phyloP scores from a whole-genome alignment of 2,797 vertebrate species.

The Setipinna tenuifilis region DNA sequence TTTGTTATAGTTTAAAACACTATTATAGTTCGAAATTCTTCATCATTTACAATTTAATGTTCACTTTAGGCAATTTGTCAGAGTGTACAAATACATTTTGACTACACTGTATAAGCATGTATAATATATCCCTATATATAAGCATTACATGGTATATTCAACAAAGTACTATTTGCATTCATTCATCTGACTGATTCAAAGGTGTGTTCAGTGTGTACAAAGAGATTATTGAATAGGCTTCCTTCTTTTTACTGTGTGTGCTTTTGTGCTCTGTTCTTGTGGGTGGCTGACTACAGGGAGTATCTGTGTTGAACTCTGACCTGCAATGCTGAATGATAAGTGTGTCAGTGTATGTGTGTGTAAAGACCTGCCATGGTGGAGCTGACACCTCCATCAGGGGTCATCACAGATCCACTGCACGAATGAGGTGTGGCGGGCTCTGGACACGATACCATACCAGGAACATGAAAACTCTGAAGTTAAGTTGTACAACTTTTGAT shows the following conservation, averaged over 20 bases:
- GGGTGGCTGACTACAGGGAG: background rate
- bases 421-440: background rate
- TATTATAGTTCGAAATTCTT: no score
- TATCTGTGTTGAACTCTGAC: background rate
- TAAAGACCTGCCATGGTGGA: background rate
- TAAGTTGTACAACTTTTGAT: background rate
- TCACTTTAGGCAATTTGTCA: no score
- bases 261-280: background rate
- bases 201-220: background rate
- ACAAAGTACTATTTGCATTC: background rate
- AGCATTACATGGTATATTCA: no score
- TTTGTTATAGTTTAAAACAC: no score
- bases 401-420: background rate
- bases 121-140: no score
- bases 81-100: no score
- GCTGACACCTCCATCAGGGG: background rate
- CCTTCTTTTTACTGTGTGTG: background rate
- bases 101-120: no score
- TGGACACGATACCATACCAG: background rate
- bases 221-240: background rate
- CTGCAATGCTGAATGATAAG: constrained; percentile 25
- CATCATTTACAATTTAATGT: no score
- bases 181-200: background rate
- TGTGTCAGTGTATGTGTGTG: background rate
- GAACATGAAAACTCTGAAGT: background rate